Evolutionary conservation across 92 coral and sea anemone genomes (phyloP), one percentile per base, ranked within the genome.

Genomic region (Epizoanthus illoricatus): DNA sequence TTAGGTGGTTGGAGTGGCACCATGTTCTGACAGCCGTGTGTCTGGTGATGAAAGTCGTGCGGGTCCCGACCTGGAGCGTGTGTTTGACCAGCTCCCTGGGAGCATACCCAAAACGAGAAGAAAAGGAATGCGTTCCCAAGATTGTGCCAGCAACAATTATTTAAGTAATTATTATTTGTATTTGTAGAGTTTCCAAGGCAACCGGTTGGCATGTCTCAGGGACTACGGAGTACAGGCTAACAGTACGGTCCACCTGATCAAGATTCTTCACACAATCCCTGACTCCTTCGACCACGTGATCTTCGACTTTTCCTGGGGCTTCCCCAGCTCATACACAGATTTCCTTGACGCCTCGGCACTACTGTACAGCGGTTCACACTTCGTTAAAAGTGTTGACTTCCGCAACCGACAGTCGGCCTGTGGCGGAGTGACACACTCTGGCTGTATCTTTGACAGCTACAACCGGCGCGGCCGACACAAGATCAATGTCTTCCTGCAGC

Each of bases 271-370:
- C 24, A 63, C 54, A 59, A 63, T 76, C 7, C 81, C 81, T 0
- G 69, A 76, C 11, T 33, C 47, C 8, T 42, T 57, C 28, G 81
- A 76, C 57, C 81, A 76, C 36, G 81, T 76, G 24, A 76, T 76
- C 81, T 76, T 76, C 69, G 81, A 76, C 40, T 76, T 76, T 21
- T 59, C 66, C 62, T 76, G 19, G 19, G 81, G 81, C 41, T 76
- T 56, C 40, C 81, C 81, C 55, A 40, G 69, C 12, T 15, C 39
- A 12, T 42, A 76, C 52, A 76, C 5, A 24, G 69, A 63, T 59
- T 76, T n/a, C 69, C 69, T 76, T 21, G 69, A 76, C 9, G 81
- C 81, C 28, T 76, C 81, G 28, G 81, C 69, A 5, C 69, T 76
- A 10, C 52, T 76, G 13, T 76, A 76, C 69, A 76, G 55, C 28